Percentiles rank a stretch among this genome's conserved stretches.
These are phyloP conservation scores for Hemaris fuciformis DNA, from an alignment of 2,888 invertebrate genomes.

Conservation along the genomic window DNA sequence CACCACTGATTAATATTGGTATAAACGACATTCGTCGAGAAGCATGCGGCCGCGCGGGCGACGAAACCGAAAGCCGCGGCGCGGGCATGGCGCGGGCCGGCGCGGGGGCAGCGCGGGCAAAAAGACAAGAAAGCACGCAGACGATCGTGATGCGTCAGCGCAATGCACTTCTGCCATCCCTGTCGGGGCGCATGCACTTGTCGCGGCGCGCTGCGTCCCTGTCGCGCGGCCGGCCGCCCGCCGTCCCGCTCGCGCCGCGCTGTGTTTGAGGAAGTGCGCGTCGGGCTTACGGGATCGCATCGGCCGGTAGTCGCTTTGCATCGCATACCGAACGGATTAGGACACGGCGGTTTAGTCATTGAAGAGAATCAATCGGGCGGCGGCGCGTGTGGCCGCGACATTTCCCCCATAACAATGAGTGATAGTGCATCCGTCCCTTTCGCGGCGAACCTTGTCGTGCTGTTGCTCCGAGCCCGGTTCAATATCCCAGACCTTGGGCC, in stretches of 20 bases:
- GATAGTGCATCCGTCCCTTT: conserved; percentile 75
- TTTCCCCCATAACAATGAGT: conserved; percentile 77
- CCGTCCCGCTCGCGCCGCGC: conserved; percentile 36
- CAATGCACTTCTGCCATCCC: conserved; percentile 65
- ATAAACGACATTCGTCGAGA: conserved; percentile 57
- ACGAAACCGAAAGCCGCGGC: conserved; percentile 64
- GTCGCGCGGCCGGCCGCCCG: conserved; percentile 29
- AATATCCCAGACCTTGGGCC: conserved; percentile 80
- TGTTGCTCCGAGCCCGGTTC: conserved; percentile 75
- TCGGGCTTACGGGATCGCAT: conserved; percentile 58
- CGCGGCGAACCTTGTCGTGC: conserved; percentile 70
- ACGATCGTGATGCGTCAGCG: conserved; percentile 75
- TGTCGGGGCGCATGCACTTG: conserved; percentile 54
- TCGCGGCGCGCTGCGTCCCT: conserved; percentile 35
- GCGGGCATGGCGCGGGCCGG: conserved; percentile 38
- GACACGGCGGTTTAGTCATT: conserved; percentile 55
- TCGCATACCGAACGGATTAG: conserved; percentile 66
- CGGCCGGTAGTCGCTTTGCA: conserved; percentile 59
- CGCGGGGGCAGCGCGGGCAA: conserved; percentile 52
- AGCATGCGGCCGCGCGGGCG: conserved; percentile 45
- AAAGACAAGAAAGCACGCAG: conserved; percentile 60
- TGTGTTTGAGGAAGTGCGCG: conserved; percentile 69
- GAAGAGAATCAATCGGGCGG: conserved; percentile 51
- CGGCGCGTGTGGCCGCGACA: conserved; percentile 73
- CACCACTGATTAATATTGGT: conserved; percentile 62